Evolutionary conservation across 2,113 vertebrate genomes (phyloP).

Genomic region (Onychorhynchus coronatus): DNA sequence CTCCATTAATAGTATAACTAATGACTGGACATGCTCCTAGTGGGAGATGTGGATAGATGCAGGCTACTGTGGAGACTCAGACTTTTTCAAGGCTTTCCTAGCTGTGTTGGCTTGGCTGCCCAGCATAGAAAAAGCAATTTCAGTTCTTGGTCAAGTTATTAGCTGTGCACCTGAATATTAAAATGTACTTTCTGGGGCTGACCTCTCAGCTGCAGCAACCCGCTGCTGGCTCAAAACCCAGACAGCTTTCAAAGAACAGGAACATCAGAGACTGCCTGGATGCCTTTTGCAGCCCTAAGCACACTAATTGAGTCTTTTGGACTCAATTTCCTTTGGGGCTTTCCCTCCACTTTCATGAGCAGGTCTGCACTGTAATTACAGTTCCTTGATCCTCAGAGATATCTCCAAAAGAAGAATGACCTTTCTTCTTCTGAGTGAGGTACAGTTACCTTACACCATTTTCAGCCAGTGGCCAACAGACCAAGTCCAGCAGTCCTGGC

Average conservation of each 20-base stretch:
- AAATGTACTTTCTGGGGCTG: not conserved
- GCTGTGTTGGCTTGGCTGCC: not conserved
- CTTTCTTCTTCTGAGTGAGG: not conserved
- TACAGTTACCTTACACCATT: not conserved
- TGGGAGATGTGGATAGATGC: not conserved
- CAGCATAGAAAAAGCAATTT: not conserved
- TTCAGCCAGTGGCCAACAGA: not conserved
- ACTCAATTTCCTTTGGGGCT: not conserved
- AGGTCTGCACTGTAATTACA: not conserved
- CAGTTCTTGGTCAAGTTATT: not conserved
- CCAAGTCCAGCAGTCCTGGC: not conserved
- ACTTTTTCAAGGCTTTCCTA: not conserved
- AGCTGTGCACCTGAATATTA: not conserved
- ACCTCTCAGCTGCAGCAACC: not conserved
- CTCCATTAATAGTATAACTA: not conserved
- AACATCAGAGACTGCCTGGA: not conserved
- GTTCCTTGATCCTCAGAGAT: constrained; percentile 3
- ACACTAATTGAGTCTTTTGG: not conserved
- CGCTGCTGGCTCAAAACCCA: not conserved
- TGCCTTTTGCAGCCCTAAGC: not conserved
- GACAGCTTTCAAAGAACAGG: not conserved
- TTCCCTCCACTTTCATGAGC: not conserved
- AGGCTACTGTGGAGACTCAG: not conserved
- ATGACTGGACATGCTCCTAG: not conserved
- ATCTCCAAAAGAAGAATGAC: not conserved